Evolutionary conservation across 2,888 invertebrate species (phyloP).

Genomic region (Meta bourneti): DNA sequence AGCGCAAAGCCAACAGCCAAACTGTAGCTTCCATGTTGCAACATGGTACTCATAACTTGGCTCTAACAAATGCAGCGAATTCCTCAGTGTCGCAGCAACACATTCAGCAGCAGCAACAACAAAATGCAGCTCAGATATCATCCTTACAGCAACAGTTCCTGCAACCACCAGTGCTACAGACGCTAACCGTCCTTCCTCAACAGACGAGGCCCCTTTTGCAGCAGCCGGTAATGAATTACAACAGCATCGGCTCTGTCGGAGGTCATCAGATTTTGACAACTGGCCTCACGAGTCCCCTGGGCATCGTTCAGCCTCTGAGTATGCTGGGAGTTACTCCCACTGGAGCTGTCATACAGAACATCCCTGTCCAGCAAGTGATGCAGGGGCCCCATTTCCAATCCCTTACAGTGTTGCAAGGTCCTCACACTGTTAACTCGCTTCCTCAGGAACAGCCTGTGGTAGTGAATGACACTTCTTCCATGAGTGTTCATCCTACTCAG

Average conservation of each 20-base stretch:
- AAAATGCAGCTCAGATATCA: slow-evolving; percentile 65
- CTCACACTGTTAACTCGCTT: slow-evolving; percentile 76
- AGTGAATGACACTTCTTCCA: slow-evolving; percentile 75
- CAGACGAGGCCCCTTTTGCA: slow-evolving; percentile 70
- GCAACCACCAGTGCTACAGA: slow-evolving; percentile 77
- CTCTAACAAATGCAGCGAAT: slow-evolving; percentile 47
- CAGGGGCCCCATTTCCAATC: slow-evolving; percentile 77
- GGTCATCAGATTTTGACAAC: slow-evolving; percentile 76
- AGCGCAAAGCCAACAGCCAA: slow-evolving; percentile 87
- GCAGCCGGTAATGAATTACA: slow-evolving; percentile 74
- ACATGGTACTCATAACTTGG: slow-evolving; percentile 78
- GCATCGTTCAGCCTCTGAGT: slow-evolving; percentile 77
- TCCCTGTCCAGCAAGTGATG: slow-evolving; percentile 77
- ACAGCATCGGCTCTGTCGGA: slow-evolving; percentile 70
- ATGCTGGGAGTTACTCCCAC: slow-evolving; percentile 77
- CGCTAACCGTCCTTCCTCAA: slow-evolving; percentile 84
- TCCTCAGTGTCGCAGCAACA: background rate
- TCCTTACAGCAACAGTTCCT: slow-evolving; percentile 73
- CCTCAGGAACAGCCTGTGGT: slow-evolving; percentile 76
- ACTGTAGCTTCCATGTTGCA: slow-evolving; percentile 85
- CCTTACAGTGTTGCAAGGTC: slow-evolving; percentile 75
- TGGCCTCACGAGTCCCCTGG: slow-evolving; percentile 73
- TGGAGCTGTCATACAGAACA: slow-evolving; percentile 77
- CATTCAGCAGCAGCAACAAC: slow-evolving; percentile 46
- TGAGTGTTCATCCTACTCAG: slow-evolving; percentile 75